phyloP scores from a whole-genome alignment of 1,140 invertebrate species.

The Samia ricini region DNA sequence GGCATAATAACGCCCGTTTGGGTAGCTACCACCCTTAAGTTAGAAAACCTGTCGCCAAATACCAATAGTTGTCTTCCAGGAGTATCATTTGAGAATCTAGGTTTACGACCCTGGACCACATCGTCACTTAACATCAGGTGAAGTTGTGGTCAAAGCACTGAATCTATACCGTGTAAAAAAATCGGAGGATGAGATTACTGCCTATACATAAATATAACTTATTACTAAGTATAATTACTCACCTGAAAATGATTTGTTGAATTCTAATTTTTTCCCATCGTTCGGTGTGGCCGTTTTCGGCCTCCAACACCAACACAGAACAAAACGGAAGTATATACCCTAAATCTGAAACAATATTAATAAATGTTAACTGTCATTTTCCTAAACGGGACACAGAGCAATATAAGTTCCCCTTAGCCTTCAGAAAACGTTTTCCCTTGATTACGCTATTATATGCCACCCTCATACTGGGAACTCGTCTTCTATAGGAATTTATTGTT shows the following conservation, averaged over 20 bases:
- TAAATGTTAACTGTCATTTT: not conserved
- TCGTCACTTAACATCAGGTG: no score
- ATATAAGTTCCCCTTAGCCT: not conserved
- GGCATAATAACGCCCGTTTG: no score
- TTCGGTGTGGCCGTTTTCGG: slow-evolving; percentile 46
- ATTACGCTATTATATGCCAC: not conserved
- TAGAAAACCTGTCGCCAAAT: no score
- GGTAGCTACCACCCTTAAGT: no score
- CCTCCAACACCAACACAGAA: slow-evolving; percentile 57
- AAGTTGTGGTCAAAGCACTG: no score
- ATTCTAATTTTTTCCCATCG: slow-evolving; percentile 60
- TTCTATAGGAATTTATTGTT: not conserved
- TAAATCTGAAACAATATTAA: slow-evolving; percentile 39
- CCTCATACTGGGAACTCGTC: not conserved
- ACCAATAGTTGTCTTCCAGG: no score
- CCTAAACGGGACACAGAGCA: not conserved
- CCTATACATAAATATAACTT: no score
- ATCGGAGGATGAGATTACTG: no score
- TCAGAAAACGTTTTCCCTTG: not conserved
- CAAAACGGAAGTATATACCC: slow-evolving; percentile 61
- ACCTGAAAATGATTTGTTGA: slow-evolving; percentile 66
- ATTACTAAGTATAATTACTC: slow-evolving; percentile 19
- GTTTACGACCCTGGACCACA: no score
- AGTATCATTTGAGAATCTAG: no score
- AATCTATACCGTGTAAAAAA: no score